A percentile compares a stretch with the other conserved stretches of the same genome.
Conservation (phyloP, 2,113 vertebrate genomes). For the Coracopsis vasa region DNA sequence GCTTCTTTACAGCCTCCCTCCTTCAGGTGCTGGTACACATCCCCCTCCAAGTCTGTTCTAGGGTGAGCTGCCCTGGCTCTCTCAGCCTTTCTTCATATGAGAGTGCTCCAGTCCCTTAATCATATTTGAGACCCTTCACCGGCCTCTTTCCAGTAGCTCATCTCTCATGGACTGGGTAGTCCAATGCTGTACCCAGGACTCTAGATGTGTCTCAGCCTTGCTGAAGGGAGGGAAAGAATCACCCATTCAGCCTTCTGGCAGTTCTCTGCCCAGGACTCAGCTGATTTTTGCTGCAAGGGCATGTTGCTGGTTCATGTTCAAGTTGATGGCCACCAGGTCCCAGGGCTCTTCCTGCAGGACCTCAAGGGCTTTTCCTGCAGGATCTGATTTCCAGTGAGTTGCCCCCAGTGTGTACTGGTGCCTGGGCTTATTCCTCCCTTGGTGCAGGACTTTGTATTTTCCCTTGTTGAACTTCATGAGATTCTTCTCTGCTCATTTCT, state of each 20-base stretch:
- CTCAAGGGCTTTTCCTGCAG: neutral
- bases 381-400: neutral
- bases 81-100: neutral
- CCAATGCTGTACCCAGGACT: neutral
- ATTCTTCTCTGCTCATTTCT: neutral
- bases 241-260: neutral
- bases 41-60: too few species aligned
- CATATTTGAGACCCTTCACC: neutral
- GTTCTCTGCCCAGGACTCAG: neutral
- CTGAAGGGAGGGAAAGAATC: neutral
- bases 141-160: neutral
- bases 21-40: neutral
- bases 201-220: neutral
- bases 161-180: neutral
- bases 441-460: neutral
- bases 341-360: neutral
- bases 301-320: neutral
- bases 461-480: neutral
- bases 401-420: neutral
- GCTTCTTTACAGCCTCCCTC: neutral
- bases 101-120: neutral
- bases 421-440: neutral
- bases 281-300: neutral
- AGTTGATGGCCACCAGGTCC: neutral
- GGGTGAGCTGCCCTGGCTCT: neutral